These are phyloP conservation scores for Dryobotodes eremita DNA, from an alignment of 2,888 invertebrate genomes.

Conservation along the genomic window DNA sequence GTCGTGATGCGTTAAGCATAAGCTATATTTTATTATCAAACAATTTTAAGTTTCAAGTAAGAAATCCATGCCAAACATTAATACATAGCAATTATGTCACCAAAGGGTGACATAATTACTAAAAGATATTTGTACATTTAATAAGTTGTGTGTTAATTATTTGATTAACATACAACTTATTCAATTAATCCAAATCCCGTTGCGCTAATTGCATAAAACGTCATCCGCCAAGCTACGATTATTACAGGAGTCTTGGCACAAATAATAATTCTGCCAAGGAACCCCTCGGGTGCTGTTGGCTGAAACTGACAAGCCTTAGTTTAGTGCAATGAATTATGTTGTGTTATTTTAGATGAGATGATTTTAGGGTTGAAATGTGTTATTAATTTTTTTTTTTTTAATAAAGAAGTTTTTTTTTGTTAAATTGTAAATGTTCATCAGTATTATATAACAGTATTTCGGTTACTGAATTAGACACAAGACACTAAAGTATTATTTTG, in stretches of 20 bases:
- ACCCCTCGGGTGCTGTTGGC: conserved; percentile 65
- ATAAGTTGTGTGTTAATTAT: too few relatives aligned
- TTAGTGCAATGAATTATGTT: conserved; percentile 56
- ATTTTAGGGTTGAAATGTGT: conserved; percentile 20
- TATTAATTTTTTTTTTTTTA: neutral
- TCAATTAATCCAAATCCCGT: conserved; percentile 58
- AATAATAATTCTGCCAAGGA: conserved; percentile 72
- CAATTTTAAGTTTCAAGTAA: neutral
- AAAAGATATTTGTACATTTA: too few relatives aligned
- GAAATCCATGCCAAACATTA: neutral
- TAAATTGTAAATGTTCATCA: neutral
- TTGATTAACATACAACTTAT: conserved; percentile 29
- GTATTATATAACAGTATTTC: too few relatives aligned
- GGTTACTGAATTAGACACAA: neutral
- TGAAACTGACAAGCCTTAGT: conserved; percentile 71
- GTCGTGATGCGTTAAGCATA: neutral
- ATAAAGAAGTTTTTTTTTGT: neutral
- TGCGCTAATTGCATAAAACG: conserved; percentile 75
- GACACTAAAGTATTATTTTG: neutral
- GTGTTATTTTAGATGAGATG: conserved; percentile 33
- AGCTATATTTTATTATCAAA: neutral
- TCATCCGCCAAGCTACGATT: conserved; percentile 72
- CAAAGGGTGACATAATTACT: neutral
- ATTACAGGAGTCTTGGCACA: conserved; percentile 69
- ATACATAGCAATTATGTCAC: neutral